A percentile compares a stretch with the other conserved stretches of the same genome.
Evolutionary conservation across 2,797 vertebrate species (phyloP).

Genomic region (Bothrops alternatus): DNA sequence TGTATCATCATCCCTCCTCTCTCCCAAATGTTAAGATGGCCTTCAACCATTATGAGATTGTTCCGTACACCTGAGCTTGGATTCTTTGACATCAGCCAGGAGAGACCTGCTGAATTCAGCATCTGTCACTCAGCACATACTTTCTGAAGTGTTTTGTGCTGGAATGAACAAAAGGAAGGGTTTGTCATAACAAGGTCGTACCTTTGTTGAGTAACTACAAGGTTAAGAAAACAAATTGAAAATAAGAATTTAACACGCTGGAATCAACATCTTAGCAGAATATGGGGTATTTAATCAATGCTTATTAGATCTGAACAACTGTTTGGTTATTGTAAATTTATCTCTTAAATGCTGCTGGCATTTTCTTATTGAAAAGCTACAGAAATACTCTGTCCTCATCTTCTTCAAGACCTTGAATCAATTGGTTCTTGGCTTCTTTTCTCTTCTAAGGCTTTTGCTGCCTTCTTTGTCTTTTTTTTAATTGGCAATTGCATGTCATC

Average conservation of each 20-base stretch:
- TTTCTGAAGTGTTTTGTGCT: conserved; percentile 38
- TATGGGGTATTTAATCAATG: conserved; percentile 23
- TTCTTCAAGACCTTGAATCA: conserved; percentile 45
- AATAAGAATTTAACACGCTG: conserved; percentile 12
- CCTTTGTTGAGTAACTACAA: conserved; percentile 28
- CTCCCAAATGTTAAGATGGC: neutral
- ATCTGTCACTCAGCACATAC: conserved; percentile 14
- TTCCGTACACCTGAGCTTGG: neutral
- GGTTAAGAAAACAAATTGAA: conserved; percentile 40
- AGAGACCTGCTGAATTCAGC: neutral
- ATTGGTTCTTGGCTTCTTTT: conserved; percentile 37
- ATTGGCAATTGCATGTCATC: neutral
- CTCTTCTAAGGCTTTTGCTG: conserved; percentile 26
- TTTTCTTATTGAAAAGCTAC: conserved; percentile 25
- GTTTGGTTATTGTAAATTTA: conserved; percentile 13
- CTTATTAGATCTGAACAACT: conserved; percentile 23
- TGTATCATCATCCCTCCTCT: neutral
- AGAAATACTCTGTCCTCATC: conserved; percentile 20
- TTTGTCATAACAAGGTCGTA: neutral
- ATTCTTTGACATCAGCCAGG: neutral
- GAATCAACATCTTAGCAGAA: conserved; percentile 36
- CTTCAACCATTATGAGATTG: neutral
- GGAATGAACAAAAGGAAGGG: conserved; percentile 27
- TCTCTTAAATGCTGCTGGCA: conserved; percentile 11
- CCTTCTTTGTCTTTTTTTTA: conserved; percentile 16